Conservation (phyloP, 2,888 invertebrate species). For the Myopa testacea region DNA sequence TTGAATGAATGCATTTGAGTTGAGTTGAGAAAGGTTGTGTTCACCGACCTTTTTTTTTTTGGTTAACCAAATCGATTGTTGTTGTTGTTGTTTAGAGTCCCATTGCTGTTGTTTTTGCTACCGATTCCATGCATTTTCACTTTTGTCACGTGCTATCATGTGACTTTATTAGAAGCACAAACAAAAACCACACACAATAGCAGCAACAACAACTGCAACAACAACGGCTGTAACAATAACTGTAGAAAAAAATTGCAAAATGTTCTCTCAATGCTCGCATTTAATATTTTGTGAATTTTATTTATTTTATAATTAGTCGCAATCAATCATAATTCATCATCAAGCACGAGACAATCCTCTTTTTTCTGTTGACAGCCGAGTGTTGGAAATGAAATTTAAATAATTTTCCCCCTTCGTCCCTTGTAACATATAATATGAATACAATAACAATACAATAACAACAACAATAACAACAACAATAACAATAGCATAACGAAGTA, state of each 20-base stretch:
- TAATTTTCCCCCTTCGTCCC: background rate
- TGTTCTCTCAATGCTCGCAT: too few species aligned
- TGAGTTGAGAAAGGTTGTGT: too few species aligned
- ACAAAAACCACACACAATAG: background rate
- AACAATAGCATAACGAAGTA: too few species aligned
- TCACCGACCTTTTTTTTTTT: too few species aligned
- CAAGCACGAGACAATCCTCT: background rate
- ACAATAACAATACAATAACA: too few species aligned
- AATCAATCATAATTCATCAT: conserved; percentile 32
- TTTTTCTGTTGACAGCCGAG: conserved; percentile 1
- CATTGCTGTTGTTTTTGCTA: too few species aligned
- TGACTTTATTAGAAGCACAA: background rate
- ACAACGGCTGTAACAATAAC: background rate
- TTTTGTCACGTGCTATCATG: background rate
- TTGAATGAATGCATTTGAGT: too few species aligned
- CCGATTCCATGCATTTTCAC: too few species aligned
- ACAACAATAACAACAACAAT: too few species aligned
- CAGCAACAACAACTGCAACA: background rate
- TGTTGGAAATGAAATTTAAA: conserved; percentile 4
- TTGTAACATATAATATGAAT: too few species aligned
- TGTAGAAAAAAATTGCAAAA: too few species aligned
- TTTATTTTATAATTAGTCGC: conserved; percentile 29
- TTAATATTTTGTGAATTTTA: background rate
- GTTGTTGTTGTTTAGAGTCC: background rate
- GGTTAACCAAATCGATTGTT: background rate